A percentile compares a stretch with the other conserved stretches of the same genome.
Conservation (phyloP, 2,797 vertebrate genomes). For the Natrix natrix region DNA sequence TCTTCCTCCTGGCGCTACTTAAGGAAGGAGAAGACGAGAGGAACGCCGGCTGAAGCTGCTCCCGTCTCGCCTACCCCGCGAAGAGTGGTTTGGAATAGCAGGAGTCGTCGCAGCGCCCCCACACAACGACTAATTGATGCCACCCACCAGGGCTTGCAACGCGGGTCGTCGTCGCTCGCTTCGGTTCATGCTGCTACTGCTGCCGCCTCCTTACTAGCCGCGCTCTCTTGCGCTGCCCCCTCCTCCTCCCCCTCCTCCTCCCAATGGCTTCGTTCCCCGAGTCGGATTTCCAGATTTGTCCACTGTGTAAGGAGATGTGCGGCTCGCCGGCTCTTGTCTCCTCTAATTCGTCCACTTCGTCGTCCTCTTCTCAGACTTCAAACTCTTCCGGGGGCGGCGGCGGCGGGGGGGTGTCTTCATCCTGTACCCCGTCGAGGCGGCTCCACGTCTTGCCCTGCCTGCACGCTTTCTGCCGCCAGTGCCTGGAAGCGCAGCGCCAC, state of each 20-base stretch:
- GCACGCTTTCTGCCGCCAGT: slow-evolving; percentile 90
- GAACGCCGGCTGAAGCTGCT: neutral
- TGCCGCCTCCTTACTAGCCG: slow-evolving; percentile 60
- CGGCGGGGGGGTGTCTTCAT: slow-evolving; percentile 15
- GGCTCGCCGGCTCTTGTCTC: slow-evolving; percentile 86
- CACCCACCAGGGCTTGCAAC: slow-evolving; percentile 11
- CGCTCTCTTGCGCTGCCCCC: slow-evolving; percentile 33
- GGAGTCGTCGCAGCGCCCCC: slow-evolving; percentile 51
- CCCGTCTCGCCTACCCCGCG: neutral
- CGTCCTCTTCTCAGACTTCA: slow-evolving; percentile 87
- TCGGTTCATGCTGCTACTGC: slow-evolving; percentile 35
- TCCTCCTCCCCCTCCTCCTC: neutral
- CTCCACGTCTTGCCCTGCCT: slow-evolving; percentile 89
- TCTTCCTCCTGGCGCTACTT: neutral
- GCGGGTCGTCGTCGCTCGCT: neutral
- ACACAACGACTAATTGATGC: slow-evolving; percentile 58
- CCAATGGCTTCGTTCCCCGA: slow-evolving; percentile 85
- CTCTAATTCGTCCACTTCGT: slow-evolving; percentile 87
- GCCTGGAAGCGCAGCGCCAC: slow-evolving; percentile 83
- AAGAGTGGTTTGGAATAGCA: neutral
- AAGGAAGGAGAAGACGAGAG: neutral
- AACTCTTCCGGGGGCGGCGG: slow-evolving; percentile 75
- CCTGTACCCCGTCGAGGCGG: slow-evolving; percentile 76
- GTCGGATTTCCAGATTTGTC: slow-evolving; percentile 88
- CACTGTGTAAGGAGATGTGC: slow-evolving; percentile 90